These are phyloP conservation scores for Meta bourneti DNA, from an alignment of 2,888 invertebrate species.

Conservation along the genomic window DNA sequence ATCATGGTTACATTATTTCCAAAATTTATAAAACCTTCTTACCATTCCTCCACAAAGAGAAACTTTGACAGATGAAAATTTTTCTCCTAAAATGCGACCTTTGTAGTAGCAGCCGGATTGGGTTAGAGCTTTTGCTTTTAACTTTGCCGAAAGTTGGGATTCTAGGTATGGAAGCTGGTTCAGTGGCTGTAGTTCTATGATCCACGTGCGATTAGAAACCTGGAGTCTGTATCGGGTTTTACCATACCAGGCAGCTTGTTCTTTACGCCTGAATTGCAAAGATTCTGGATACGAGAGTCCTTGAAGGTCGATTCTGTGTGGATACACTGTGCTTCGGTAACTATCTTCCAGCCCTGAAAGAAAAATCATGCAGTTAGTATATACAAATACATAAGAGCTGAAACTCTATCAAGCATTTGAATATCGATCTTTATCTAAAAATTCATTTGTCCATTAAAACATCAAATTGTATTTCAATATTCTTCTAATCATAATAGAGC, in stretches of 20 bases:
- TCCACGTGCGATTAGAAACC: slow-evolving; percentile 51
- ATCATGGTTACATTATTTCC: too few relatives aligned
- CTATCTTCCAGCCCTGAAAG: slow-evolving; percentile 45
- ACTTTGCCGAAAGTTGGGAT: slow-evolving; percentile 30
- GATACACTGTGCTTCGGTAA: slow-evolving; percentile 33
- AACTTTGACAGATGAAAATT: slow-evolving; percentile 54
- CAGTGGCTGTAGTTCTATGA: slow-evolving; percentile 54
- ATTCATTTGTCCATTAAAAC: too few relatives aligned
- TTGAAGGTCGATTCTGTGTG: slow-evolving; percentile 51
- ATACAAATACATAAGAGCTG: too few relatives aligned
- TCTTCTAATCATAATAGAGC: too few relatives aligned
- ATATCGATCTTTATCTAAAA: too few relatives aligned
- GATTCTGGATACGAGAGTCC: slow-evolving; percentile 47
- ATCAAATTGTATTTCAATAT: too few relatives aligned
- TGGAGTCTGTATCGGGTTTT: slow-evolving; percentile 57
- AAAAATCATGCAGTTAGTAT: not conserved
- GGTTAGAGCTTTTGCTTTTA: slow-evolving; percentile 11
- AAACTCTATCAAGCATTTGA: too few relatives aligned
- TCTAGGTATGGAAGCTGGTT: slow-evolving; percentile 13
- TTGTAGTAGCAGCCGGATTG: slow-evolving; percentile 61
- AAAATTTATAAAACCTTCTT: slow-evolving; percentile 4
- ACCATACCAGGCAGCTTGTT: slow-evolving; percentile 58
- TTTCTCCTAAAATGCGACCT: slow-evolving; percentile 52
- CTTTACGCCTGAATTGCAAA: slow-evolving; percentile 54
- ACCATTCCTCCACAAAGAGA: slow-evolving; percentile 67